Evolutionary conservation across 1,140 invertebrate genomes (phyloP).

Genomic region (Camponotus floridanus): DNA sequence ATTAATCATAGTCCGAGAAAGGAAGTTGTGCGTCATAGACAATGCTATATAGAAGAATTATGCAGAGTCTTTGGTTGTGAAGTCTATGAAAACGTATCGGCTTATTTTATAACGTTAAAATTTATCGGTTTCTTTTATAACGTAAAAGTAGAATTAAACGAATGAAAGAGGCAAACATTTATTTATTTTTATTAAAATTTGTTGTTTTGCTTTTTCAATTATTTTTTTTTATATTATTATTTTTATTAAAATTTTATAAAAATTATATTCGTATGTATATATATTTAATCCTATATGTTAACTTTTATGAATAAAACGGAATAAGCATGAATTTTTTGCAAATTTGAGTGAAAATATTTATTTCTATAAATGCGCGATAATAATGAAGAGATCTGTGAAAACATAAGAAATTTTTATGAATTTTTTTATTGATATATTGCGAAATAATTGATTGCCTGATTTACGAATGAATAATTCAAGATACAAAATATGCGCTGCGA

Average conservation of each 20-base stretch:
- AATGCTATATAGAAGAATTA: not conserved
- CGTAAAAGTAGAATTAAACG: not conserved
- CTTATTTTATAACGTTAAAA: not conserved
- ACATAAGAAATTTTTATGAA: not conserved
- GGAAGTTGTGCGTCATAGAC: constrained; percentile 48
- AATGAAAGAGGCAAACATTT: not conserved
- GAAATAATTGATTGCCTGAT: constrained; percentile 1
- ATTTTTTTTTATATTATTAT: not conserved
- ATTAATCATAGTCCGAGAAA: constrained; percentile 34
- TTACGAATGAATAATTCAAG: constrained; percentile 16
- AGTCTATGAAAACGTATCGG: not conserved
- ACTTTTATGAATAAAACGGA: not conserved
- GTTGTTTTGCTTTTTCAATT: not conserved
- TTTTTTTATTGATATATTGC: not conserved
- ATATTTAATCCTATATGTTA: not conserved
- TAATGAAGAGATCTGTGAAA: not conserved
- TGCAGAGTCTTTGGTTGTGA: not conserved
- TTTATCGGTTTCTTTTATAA: no score
- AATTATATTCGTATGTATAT: not conserved
- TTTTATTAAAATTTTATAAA: not conserved
- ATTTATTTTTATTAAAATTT: not conserved
- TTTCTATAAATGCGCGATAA: not conserved
- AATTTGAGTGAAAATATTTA: not conserved
- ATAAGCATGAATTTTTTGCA: not conserved
- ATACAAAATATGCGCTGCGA: not conserved